Conservation (phyloP, 2,888 invertebrate genomes). For the Agriopis marginaria region DNA sequence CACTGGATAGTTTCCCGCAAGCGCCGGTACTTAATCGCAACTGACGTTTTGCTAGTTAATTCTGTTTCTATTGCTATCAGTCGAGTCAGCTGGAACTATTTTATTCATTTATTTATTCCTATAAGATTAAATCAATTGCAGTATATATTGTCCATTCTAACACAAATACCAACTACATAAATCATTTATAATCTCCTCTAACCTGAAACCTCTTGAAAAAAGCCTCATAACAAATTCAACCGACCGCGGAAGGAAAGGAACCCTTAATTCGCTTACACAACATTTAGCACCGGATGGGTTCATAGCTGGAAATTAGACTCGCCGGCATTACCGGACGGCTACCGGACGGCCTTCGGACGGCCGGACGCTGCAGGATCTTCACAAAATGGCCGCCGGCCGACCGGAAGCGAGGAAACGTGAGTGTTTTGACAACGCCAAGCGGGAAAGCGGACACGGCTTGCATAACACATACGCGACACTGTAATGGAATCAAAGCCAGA, state of each 20-base stretch:
- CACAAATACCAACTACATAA: not conserved
- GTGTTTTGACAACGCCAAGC: constrained; percentile 80
- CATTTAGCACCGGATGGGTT: constrained; percentile 79
- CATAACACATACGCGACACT: constrained; percentile 55
- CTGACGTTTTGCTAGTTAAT: no score
- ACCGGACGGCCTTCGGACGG: constrained; percentile 69
- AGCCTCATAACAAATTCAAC: constrained; percentile 47
- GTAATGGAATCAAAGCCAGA: not conserved
- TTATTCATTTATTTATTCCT: not conserved
- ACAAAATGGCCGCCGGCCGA: constrained; percentile 61
- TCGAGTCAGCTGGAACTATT: no score
- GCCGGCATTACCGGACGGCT: constrained; percentile 51
- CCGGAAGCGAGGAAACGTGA: constrained; percentile 82
- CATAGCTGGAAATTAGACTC: constrained; percentile 63
- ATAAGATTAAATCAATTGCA: not conserved
- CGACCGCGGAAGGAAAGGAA: constrained; percentile 59
- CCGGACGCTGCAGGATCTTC: constrained; percentile 63
- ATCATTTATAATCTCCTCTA: not conserved
- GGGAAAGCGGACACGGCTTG: constrained; percentile 74
- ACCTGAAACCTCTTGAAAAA: constrained; percentile 32
- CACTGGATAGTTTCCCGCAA: no score
- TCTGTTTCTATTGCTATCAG: no score
- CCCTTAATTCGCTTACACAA: constrained; percentile 81
- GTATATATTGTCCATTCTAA: not conserved
- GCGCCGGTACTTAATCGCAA: no score